These are phyloP conservation scores for Pangasius djambal DNA, from an alignment of 2,797 vertebrate genomes.

Conservation along the genomic window DNA sequence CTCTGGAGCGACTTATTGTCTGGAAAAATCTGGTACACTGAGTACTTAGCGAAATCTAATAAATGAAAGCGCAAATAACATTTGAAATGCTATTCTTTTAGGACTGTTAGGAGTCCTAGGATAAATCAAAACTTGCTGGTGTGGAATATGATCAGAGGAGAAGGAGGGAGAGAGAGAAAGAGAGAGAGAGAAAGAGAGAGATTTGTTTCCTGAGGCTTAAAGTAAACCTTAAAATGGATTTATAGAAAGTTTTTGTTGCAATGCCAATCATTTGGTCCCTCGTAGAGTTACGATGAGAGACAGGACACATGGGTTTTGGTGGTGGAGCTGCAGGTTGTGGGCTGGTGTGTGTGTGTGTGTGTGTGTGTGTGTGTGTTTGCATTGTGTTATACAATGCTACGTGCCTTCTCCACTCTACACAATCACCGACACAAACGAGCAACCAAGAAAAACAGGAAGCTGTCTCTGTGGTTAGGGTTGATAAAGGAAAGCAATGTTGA, in stretches of 20 bases:
- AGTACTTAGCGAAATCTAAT: neutral
- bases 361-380: constrained; percentile 11
- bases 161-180: neutral
- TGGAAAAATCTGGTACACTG: neutral
- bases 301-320: neutral
- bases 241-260: neutral
- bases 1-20: neutral
- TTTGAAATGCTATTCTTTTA: neutral
- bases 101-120: neutral
- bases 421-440: neutral
- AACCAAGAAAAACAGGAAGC: constrained; percentile 13
- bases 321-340: neutral
- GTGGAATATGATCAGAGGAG: neutral
- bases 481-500: neutral
- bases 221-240: constrained; percentile 8
- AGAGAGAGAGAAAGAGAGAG: neutral
- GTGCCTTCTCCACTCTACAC: constrained; percentile 19
- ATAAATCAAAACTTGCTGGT: neutral
- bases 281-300: neutral
- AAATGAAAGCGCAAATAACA: neutral
- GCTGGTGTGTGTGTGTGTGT: constrained; percentile 32
- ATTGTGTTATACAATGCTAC: neutral
- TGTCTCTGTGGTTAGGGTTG: neutral
- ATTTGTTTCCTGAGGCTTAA: neutral
- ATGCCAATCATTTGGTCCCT: neutral